Conservation (phyloP, 2,797 vertebrate species). For the Notamacropus eugenii region DNA sequence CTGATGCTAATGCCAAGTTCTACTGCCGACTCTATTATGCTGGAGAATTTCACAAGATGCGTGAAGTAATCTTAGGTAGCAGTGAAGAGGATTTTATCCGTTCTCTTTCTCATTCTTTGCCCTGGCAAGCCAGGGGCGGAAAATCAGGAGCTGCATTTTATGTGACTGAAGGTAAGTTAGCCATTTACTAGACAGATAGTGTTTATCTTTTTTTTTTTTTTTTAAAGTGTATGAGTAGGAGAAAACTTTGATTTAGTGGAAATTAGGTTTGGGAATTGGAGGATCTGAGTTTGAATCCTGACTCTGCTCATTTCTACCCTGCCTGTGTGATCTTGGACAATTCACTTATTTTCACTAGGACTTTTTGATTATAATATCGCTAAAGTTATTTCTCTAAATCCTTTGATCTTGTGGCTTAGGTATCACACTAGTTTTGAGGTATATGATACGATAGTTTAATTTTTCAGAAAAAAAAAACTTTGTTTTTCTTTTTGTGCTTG, state of each 20-base stretch:
- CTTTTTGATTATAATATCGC: background rate
- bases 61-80: slow-evolving; percentile 95
- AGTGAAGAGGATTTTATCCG: slow-evolving; percentile 96
- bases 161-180: slow-evolving; percentile 93
- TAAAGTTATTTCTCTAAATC: background rate
- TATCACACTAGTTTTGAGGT: background rate
- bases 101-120: slow-evolving; percentile 96
- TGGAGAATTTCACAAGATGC: slow-evolving; percentile 97
- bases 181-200: background rate
- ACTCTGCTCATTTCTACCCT: background rate
- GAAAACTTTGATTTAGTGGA: background rate
- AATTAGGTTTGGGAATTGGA: background rate
- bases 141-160: slow-evolving; percentile 99
- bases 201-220: background rate
- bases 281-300: background rate
- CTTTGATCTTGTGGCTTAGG: background rate
- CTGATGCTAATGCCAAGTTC: slow-evolving; percentile 97
- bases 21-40: slow-evolving; percentile 99
- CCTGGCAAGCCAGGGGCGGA: slow-evolving; percentile 98
- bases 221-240: background rate
- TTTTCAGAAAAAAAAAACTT: background rate
- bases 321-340: background rate
- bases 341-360: background rate
- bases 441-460: background rate
- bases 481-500: slow-evolving; percentile 32